A percentile compares a stretch with the other conserved stretches of the same genome.
Evolutionary conservation across 2,888 invertebrate species (phyloP).

Genomic region (Ennomos fuscantarius): DNA sequence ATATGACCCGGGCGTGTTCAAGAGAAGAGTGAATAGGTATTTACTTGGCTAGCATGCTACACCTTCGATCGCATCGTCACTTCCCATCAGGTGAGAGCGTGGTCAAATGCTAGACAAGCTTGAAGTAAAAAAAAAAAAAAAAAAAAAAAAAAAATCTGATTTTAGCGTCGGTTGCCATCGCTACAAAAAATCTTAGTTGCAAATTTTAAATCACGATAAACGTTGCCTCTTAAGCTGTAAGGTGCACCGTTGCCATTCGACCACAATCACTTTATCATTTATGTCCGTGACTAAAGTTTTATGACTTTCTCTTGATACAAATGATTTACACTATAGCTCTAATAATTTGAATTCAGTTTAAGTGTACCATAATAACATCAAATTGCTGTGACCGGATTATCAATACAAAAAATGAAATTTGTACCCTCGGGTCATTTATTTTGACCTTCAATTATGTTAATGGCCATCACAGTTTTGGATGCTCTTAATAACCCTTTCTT

Average conservation of each 20-base stretch:
- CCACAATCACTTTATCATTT: slow-evolving; percentile 2
- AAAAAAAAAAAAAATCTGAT: no score
- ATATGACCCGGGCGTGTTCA: no score
- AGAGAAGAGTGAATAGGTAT: no score
- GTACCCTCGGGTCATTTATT: slow-evolving; percentile 16
- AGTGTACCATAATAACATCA: slow-evolving; percentile 24
- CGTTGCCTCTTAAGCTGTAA: no score
- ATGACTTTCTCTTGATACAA: slow-evolving; percentile 26
- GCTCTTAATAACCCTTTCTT: neutral
- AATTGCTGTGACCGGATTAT: slow-evolving; percentile 28
- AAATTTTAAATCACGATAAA: no score
- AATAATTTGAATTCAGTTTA: slow-evolving; percentile 32
- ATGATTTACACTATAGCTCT: slow-evolving; percentile 24
- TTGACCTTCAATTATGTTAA: slow-evolving; percentile 24
- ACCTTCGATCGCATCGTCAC: no score
- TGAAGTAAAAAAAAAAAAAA: no score
- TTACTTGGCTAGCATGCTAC: no score
- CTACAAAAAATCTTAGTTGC: no score
- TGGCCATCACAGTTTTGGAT: slow-evolving; percentile 1
- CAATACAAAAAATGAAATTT: slow-evolving; percentile 22
- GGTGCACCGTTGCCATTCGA: neutral
- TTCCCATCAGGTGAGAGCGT: no score
- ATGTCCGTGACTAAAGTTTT: slow-evolving; percentile 5
- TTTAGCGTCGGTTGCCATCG: no score
- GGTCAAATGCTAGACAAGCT: no score